Evolutionary conservation across 2,797 vertebrate species (phyloP).

Genomic region (Pipistrellus pipistrellus): DNA sequence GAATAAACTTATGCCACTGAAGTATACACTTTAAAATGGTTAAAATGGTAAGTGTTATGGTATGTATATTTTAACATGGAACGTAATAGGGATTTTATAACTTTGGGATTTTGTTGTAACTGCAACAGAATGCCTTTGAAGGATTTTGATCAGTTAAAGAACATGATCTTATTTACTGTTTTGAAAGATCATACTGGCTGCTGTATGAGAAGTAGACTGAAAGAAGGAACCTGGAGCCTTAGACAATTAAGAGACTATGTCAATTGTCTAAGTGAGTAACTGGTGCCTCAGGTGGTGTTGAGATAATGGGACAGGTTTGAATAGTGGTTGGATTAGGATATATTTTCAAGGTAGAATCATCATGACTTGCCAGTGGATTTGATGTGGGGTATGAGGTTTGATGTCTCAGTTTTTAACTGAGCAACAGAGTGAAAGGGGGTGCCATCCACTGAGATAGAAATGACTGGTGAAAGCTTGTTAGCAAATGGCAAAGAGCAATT

Average conservation of each 20-base stretch:
- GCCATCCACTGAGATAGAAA: neutral
- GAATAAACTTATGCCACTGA: neutral
- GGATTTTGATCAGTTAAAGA: neutral
- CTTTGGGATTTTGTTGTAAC: neutral
- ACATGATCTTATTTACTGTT: neutral
- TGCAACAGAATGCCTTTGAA: neutral
- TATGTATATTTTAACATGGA: neutral
- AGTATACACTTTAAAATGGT: neutral
- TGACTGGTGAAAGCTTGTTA: neutral
- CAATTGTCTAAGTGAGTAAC: neutral
- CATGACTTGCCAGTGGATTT: neutral
- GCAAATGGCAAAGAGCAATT: rapidly evolving
- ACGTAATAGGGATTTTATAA: neutral
- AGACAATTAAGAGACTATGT: neutral
- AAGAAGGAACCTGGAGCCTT: neutral
- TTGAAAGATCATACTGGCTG: neutral
- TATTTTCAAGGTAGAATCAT: neutral
- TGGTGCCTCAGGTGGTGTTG: neutral
- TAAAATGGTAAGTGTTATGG: neutral
- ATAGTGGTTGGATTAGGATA: neutral
- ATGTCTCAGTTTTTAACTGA: neutral
- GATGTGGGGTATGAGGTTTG: neutral
- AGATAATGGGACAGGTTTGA: neutral
- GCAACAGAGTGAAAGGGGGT: neutral
- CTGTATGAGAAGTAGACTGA: neutral